Conservation (phyloP, 2,797 vertebrate species). For the Fringilla coelebs region DNA sequence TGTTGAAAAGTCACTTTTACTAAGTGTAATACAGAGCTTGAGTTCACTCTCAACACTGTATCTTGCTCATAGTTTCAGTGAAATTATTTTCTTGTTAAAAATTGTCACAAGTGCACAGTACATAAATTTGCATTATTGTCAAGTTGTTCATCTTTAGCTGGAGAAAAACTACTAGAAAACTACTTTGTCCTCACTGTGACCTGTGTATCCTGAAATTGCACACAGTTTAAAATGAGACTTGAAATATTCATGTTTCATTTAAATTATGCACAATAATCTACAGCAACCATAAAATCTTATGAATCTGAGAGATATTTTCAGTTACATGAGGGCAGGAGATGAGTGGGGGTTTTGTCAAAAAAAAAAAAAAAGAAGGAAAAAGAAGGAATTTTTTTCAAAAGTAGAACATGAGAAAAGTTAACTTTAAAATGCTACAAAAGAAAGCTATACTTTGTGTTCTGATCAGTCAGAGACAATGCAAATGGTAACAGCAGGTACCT, state of each 20-base stretch:
- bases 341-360: not conserved
- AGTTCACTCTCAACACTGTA: not conserved
- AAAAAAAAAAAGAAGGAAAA: not conserved
- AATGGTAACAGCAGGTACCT: not conserved
- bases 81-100: not conserved
- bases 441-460: not conserved
- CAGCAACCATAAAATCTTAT: not conserved
- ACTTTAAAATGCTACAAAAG: not conserved
- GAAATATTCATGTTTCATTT: constrained; percentile 30
- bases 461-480: not conserved
- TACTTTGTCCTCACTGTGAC: not conserved
- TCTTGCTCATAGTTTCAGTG: not conserved
- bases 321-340: not conserved
- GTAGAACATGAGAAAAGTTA: not conserved
- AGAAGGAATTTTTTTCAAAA: not conserved
- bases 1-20: not conserved
- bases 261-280: constrained; percentile 43
- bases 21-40: not conserved
- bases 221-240: constrained; percentile 5
- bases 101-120: not conserved
- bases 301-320: constrained; percentile 18
- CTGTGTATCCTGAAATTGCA: not conserved
- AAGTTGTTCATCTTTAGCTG: not conserved
- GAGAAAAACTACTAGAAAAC: not conserved
- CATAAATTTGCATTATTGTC: not conserved